These are phyloP conservation scores for Lophotriccus pileatus DNA, from an alignment of 2,797 vertebrate species.

Conservation along the genomic window DNA sequence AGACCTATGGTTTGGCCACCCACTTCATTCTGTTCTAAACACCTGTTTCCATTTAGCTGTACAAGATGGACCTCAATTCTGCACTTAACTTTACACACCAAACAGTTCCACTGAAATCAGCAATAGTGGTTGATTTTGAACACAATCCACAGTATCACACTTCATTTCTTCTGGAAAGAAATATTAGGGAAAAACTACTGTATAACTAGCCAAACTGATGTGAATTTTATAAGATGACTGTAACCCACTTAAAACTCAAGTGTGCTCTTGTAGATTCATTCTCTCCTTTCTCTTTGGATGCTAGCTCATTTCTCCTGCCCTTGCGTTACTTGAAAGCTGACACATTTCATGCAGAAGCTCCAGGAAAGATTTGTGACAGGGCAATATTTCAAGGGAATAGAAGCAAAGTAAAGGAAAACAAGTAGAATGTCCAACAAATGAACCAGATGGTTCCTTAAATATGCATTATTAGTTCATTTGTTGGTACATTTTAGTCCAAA, in stretches of 20 bases:
- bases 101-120: not conserved
- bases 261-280: not conserved
- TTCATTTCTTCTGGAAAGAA: conserved; percentile 36
- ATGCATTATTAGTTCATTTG: not conserved
- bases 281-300: not conserved
- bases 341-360: not conserved
- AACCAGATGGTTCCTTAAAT: not conserved
- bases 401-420: not conserved
- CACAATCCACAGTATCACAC: not conserved
- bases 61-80: not conserved
- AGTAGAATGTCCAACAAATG: not conserved
- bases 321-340: not conserved
- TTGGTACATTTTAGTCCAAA: not conserved
- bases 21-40: not conserved
- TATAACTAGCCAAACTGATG: not conserved
- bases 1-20: not conserved
- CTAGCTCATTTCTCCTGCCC: not conserved
- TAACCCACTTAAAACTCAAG: not conserved
- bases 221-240: not conserved
- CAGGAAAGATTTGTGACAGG: not conserved
- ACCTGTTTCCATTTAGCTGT: conserved; percentile 37
- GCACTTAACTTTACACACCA: not conserved
- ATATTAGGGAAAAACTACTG: not conserved
- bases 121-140: not conserved
- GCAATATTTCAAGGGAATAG: not conserved